Evolutionary conservation across 2,113 vertebrate species (phyloP), one percentile per base, ranked within the genome.

Genomic region (Oreotrochilus melanogaster): DNA sequence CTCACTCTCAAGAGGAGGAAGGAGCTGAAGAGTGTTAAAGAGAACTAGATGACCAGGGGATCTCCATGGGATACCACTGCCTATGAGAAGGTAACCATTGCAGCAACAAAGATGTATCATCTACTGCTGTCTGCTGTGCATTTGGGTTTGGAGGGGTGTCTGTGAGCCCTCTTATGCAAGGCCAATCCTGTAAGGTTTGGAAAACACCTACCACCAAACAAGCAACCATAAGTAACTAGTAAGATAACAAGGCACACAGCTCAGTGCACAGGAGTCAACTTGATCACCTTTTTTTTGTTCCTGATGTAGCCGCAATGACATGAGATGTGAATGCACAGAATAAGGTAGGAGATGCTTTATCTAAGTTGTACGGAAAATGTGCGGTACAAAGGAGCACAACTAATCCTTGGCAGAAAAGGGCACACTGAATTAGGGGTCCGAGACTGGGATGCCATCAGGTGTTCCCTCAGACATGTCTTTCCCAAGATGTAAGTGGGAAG

Each of bases 311-410:
- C 91, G 84, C 58, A 93, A 43, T 48, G 87, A 88, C 61, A 69
- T 33, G 85, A 94, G 94, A 94, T 89, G 66, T 50, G 70, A 96
- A 91, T 57, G 86, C 83, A 92, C 91, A 85, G 84, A 87, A 92
- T 39, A 87, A 64, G 78, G 75, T 15, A 92, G 69, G 94, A 96
- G 72, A 92, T 39, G 56, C 54, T 91, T 80, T 58, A 79, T 53
- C 72, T 48, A 83, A 45, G 35, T 70, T 90, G 60, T 37, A 54
- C 0, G 2, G 72, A 90, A 95, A 93, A 90, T 6, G 39, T 39
- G 39, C 10, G 39, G 39, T 39, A 82, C 27, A 78, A 27, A 15
- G 10, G 90, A 94, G 51, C 28, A 86, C 0, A 1, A 62, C 58
- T 70, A 83, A 90, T n/a, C 37, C 72, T 51, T 74, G 79, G 22